Conservation (phyloP, 2,797 vertebrate genomes). For the Silurus aristotelis region DNA sequence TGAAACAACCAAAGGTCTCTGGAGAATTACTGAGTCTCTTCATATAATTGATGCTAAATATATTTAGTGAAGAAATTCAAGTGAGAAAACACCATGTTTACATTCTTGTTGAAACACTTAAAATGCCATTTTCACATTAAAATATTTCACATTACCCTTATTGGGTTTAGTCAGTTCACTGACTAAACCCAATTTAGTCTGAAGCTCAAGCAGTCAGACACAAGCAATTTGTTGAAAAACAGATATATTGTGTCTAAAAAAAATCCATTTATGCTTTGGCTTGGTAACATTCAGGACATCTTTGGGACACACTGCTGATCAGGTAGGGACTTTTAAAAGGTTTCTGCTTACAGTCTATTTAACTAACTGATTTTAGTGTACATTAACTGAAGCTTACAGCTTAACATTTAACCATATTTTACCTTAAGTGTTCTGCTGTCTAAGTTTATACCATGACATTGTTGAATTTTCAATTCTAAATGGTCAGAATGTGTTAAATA, state of each 20-base stretch:
- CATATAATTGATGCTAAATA: not conserved
- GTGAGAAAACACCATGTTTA: not conserved
- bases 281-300: not conserved
- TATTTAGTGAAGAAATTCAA: not conserved
- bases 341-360: not conserved
- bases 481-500: not conserved
- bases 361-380: no score
- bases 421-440: not conserved
- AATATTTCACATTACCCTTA: not conserved
- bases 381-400: not conserved
- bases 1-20: not conserved
- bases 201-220: not conserved
- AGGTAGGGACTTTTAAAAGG: not conserved
- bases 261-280: not conserved
- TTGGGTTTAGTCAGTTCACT: not conserved
- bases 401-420: not conserved
- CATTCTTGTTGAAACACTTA: no score
- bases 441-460: not conserved
- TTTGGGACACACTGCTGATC: not conserved
- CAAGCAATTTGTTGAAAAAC: not conserved
- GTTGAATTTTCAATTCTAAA: not conserved
- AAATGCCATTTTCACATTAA: not conserved
- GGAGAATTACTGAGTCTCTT: not conserved
- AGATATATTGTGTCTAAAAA: not conserved
- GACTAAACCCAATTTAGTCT: not conserved